Evolutionary conservation across 2,797 vertebrate species (phyloP).

Genomic region (Benthosema pterotum): DNA sequence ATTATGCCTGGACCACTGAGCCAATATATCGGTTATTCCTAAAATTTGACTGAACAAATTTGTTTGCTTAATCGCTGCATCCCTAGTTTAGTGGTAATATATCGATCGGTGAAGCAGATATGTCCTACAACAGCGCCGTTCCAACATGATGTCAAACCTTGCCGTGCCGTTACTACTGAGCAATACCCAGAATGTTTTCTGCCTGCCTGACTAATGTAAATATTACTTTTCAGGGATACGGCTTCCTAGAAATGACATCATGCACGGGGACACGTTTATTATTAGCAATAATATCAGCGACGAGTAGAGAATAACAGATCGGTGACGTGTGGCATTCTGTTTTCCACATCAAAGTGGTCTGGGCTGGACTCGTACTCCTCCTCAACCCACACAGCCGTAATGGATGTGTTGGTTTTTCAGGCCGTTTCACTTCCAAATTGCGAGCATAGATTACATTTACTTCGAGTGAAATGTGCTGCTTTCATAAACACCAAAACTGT

Average conservation of each 20-base stretch:
- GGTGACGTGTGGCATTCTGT: constrained; percentile 37
- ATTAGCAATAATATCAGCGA: constrained; percentile 50
- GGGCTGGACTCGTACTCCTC: background rate
- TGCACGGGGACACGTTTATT: constrained; percentile 45
- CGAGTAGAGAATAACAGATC: constrained; percentile 47
- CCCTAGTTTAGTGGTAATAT: too few species aligned
- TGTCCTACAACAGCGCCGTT: background rate
- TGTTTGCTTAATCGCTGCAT: too few species aligned
- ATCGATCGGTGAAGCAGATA: too few species aligned
- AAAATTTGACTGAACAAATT: too few species aligned
- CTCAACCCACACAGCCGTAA: background rate
- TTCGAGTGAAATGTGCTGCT: constrained; percentile 28
- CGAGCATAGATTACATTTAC: constrained; percentile 33
- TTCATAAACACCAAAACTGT: constrained; percentile 2
- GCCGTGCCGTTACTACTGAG: background rate
- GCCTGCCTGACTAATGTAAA: constrained; percentile 53
- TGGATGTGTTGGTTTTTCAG: constrained; percentile 11
- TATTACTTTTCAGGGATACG: constrained; percentile 51
- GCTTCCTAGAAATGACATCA: constrained; percentile 70
- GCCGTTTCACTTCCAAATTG: constrained; percentile 11
- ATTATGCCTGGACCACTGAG: too few species aligned
- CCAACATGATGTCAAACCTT: constrained; percentile 15
- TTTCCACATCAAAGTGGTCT: constrained; percentile 28
- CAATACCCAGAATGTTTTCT: constrained; percentile 38
- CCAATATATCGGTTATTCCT: too few species aligned